A percentile compares a stretch with the other conserved stretches of the same genome.
Evolutionary conservation across 2,888 invertebrate species (phyloP).

Genomic region (Antheraea yamamai): DNA sequence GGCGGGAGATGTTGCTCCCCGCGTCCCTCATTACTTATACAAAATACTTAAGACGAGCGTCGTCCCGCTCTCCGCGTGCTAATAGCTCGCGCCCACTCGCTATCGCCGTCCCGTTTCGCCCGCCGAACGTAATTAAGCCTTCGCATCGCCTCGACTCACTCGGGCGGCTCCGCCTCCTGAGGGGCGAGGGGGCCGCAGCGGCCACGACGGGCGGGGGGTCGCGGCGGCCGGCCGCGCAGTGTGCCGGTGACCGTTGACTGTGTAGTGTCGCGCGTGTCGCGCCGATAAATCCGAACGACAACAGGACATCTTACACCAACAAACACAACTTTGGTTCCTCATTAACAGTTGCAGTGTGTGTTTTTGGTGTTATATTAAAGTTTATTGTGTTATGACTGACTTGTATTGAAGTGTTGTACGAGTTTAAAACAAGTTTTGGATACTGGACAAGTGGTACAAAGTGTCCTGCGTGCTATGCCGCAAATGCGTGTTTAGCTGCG

Average conservation of each 20-base stretch:
- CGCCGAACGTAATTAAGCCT: constrained; percentile 79
- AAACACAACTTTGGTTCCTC: constrained; percentile 73
- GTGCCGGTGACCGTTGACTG: constrained; percentile 79
- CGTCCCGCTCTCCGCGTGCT: constrained; percentile 85
- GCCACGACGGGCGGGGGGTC: constrained; percentile 51
- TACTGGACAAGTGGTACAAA: constrained; percentile 76
- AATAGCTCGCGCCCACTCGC: constrained; percentile 84
- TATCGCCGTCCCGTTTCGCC: constrained; percentile 79
- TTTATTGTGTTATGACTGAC: constrained; percentile 76
- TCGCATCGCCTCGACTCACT: constrained; percentile 79
- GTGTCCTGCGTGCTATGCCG: constrained; percentile 79
- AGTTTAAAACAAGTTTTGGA: constrained; percentile 64
- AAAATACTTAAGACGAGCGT: constrained; percentile 82
- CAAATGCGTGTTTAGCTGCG: constrained; percentile 73
- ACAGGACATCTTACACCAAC: constrained; percentile 53
- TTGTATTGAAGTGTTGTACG: constrained; percentile 63
- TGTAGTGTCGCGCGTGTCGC: constrained; percentile 70
- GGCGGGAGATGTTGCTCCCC: constrained; percentile 80
- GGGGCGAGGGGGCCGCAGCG: constrained; percentile 45
- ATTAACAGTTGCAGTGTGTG: constrained; percentile 74
- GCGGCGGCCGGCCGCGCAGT: constrained; percentile 69
- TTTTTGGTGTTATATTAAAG: constrained; percentile 67
- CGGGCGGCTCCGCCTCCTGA: constrained; percentile 63
- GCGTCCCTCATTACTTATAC: constrained; percentile 83
- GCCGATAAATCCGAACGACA: constrained; percentile 64